A percentile compares a stretch with the other conserved stretches of the same genome.
phyloP scores from a whole-genome alignment of 2,888 invertebrate species.

The Ramazzottius varieornatus region DNA sequence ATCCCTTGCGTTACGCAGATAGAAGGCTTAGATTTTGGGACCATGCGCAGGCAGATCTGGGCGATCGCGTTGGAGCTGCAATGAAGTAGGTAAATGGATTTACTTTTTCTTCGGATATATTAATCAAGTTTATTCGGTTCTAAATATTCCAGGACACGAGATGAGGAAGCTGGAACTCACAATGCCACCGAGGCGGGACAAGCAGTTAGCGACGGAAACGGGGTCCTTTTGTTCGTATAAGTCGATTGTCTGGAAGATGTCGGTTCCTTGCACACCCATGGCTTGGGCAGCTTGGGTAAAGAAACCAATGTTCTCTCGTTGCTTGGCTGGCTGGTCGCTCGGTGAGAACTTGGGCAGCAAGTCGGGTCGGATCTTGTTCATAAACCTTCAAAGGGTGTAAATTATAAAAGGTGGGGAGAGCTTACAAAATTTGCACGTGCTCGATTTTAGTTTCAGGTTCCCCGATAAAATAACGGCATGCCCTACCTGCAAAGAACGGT shows the following conservation, averaged over 20 bases:
- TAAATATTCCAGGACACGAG: too few relatives aligned
- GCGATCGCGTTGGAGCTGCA: neutral
- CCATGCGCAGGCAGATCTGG: neutral
- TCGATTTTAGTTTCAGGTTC: too few relatives aligned
- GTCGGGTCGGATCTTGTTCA: neutral
- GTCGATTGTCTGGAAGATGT: conserved; percentile 1
- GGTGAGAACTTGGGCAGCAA: neutral
- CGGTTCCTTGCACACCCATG: neutral
- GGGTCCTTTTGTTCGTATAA: neutral
- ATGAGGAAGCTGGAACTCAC: too few relatives aligned
- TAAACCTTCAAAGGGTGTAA: neutral
- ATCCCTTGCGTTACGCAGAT: too few relatives aligned
- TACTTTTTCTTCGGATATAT: too few relatives aligned
- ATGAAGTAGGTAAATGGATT: neutral
- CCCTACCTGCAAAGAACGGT: neutral
- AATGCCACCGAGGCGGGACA: neutral
- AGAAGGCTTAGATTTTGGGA: too few relatives aligned
- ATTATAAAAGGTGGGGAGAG: too few relatives aligned
- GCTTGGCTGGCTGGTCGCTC: neutral
- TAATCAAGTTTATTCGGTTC: neutral
- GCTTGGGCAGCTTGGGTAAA: neutral
- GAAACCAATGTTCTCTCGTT: neutral
- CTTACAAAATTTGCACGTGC: too few relatives aligned
- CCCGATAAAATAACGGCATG: too few relatives aligned
- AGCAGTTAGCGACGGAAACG: neutral